Evolutionary conservation across 30 jellyfish, hydroid and myxozoan genomes (phyloP).

Genomic region (Phacellophora camtschatica): DNA sequence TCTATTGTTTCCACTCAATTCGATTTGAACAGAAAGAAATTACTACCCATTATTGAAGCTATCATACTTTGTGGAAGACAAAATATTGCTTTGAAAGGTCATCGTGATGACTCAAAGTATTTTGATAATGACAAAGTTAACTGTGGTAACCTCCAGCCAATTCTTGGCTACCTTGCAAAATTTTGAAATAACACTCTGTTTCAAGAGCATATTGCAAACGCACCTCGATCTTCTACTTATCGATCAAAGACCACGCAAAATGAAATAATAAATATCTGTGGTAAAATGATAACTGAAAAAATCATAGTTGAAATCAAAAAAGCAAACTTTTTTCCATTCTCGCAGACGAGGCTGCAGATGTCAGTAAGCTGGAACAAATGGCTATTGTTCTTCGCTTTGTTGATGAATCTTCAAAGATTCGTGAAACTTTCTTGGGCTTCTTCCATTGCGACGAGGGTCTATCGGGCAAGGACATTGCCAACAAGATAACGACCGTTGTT

Average conservation of each 20-base stretch:
- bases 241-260: slow-evolving; percentile 72
- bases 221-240: slow-evolving; percentile 31
- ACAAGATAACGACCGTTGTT: slow-evolving; percentile 15
- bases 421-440: slow-evolving; percentile 74
- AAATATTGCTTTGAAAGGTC: slow-evolving; percentile 52
- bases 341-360: slow-evolving; percentile 48
- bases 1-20: neutral
- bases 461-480: slow-evolving; percentile 54
- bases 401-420: slow-evolving; percentile 15
- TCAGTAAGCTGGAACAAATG: neutral
- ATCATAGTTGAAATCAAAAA: neutral
- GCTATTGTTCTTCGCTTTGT: slow-evolving; percentile 48
- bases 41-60: slow-evolving; percentile 50
- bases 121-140: neutral
- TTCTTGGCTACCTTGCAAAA: neutral
- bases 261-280: slow-evolving; percentile 53
- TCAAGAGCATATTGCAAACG: slow-evolving; percentile 17
- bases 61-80: slow-evolving; percentile 45
- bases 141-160: slow-evolving; percentile 18
- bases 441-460: slow-evolving; percentile 66
- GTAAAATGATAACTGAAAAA: slow-evolving; percentile 23
- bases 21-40: slow-evolving; percentile 15
- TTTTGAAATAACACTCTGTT: slow-evolving; percentile 20
- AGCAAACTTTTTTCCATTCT: slow-evolving; percentile 28
- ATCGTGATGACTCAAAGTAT: slow-evolving; percentile 21